Evolutionary conservation across 2,797 vertebrate species (phyloP).

Genomic region (Lophotriccus pileatus): DNA sequence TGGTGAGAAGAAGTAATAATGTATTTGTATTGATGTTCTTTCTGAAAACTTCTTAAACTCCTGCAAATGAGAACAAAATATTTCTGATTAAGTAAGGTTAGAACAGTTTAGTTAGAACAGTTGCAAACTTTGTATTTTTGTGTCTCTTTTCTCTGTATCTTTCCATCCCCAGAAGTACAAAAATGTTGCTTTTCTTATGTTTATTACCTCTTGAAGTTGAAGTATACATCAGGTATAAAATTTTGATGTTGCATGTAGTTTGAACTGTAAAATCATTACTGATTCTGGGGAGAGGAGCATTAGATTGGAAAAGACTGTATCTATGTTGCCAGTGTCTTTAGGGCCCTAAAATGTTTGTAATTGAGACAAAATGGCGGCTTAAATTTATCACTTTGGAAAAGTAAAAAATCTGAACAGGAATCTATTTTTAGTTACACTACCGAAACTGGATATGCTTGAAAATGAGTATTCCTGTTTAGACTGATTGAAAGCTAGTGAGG

Average conservation of each 20-base stretch:
- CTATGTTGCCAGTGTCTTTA: not conserved
- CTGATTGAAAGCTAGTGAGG: not conserved
- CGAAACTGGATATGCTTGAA: not conserved
- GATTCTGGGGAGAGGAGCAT: not conserved
- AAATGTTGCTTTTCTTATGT: not conserved
- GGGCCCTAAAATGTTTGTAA: not conserved
- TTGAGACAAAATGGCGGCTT: not conserved
- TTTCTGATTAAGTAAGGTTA: not conserved
- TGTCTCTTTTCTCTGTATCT: not conserved
- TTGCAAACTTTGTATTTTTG: not conserved
- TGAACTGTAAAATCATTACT: not conserved
- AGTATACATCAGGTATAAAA: not conserved
- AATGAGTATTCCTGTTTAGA: not conserved
- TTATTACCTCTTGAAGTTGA: not conserved
- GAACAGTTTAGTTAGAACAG: not conserved
- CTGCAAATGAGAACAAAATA: not conserved
- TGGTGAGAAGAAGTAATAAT: not conserved
- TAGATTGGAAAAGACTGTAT: not conserved
- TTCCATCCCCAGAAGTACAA: not conserved
- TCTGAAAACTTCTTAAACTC: not conserved
- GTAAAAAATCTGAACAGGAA: not conserved
- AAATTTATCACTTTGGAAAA: not conserved
- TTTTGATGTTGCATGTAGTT: not conserved
- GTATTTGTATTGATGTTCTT: not conserved
- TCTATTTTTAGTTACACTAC: not conserved